These are phyloP conservation scores for Chaetodon trifascialis DNA, from an alignment of 2,113 vertebrate species.

Conservation along the genomic window DNA sequence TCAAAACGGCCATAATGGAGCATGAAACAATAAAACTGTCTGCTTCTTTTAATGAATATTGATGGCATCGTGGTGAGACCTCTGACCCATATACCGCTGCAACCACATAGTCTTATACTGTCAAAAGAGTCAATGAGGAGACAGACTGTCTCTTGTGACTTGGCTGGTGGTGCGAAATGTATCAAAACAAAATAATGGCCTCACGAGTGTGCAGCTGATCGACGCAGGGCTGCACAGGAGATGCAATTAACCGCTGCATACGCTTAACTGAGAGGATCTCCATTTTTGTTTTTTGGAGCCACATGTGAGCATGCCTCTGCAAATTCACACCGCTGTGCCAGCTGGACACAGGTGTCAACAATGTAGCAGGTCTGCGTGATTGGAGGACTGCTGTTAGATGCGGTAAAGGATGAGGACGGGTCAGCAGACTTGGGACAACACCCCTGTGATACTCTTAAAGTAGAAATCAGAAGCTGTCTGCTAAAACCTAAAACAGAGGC, in stretches of 20 bases:
- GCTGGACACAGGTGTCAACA: constrained; percentile 59
- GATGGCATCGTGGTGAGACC: constrained; percentile 25
- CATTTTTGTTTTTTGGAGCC: not conserved
- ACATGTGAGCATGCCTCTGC: constrained; percentile 23
- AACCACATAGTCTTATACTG: constrained; percentile 26
- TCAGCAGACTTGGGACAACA: constrained; percentile 42
- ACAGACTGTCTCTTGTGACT: constrained; percentile 43
- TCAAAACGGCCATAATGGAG: constrained; percentile 16
- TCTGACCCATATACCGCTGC: constrained; percentile 19
- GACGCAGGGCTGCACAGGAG: not conserved
- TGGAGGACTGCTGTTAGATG: constrained; percentile 36
- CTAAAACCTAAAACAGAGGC: constrained; percentile 1
- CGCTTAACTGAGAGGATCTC: not conserved
- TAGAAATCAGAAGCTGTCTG: constrained; percentile 17
- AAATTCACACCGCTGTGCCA: constrained; percentile 32
- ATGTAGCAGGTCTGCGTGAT: constrained; percentile 66
- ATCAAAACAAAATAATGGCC: constrained; percentile 19
- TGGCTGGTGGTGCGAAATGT: not conserved
- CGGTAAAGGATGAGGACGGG: constrained; percentile 29
- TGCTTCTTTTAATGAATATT: constrained; percentile 11
- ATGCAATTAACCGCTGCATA: not conserved
- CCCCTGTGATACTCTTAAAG: constrained; percentile 23
- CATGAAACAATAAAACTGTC: constrained; percentile 40
- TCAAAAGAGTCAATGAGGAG: constrained; percentile 10
- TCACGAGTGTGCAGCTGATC: not conserved